These are phyloP conservation scores for Patiria pectinifera DNA, from an alignment of 53 echinoderm and acorn worm species.

Conservation along the genomic window DNA sequence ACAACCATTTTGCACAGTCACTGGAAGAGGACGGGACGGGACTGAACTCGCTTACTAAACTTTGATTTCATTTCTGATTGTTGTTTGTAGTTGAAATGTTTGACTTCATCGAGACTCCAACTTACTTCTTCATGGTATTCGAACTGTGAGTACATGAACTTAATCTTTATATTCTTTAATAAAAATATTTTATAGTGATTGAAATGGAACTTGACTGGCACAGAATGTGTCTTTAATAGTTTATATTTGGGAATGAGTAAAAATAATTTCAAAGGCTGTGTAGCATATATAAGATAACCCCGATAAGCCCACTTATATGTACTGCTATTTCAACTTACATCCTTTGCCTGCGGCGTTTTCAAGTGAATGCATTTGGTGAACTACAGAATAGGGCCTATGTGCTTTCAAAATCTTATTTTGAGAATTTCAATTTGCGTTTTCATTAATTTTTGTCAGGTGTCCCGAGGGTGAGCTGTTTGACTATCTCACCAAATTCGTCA, in stretches of 20 bases:
- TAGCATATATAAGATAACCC: too few species aligned
- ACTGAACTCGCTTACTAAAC: not conserved
- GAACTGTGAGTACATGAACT: conserved; percentile 86
- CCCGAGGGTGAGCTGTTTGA: conserved; percentile 94
- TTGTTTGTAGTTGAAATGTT: conserved; percentile 74
- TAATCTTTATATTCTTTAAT: not conserved
- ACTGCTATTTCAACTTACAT: too few species aligned
- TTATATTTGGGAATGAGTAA: too few species aligned
- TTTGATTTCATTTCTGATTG: not conserved
- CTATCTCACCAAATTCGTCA: conserved; percentile 90
- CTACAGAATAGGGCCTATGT: not conserved
- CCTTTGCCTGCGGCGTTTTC: too few species aligned
- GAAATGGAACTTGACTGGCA: not conserved
- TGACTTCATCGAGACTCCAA: conserved; percentile 88
- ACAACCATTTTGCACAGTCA: not conserved
- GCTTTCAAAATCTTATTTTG: not conserved
- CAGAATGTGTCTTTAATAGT: too few species aligned
- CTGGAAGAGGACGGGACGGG: not conserved
- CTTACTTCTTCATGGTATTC: conserved; percentile 94
- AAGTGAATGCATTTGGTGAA: not conserved
- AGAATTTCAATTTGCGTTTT: not conserved
- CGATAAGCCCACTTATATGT: too few species aligned
- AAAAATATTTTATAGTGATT: not conserved
- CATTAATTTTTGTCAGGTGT: conserved; percentile 72
- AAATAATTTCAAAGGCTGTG: too few species aligned